phyloP scores from a whole-genome alignment of 2,888 invertebrate genomes.

The Trissonchulus sp. region DNA sequence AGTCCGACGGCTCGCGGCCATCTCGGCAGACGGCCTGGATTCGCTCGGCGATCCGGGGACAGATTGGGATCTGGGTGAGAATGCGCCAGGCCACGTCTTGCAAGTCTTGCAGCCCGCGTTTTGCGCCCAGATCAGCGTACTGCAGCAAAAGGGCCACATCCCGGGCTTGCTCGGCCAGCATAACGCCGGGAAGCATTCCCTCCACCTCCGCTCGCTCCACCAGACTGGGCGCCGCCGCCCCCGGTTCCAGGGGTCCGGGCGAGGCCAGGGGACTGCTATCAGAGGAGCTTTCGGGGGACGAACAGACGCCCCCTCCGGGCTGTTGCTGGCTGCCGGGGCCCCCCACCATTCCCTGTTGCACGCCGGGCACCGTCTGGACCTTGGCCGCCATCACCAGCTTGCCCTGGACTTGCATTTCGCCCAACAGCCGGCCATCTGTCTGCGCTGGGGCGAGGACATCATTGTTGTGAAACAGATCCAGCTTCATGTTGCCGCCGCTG shows the following conservation, averaged over 20 bases:
- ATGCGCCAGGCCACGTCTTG: conserved; percentile 75
- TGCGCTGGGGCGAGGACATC: not conserved
- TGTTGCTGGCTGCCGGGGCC: not conserved
- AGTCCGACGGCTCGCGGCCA: conserved; percentile 18
- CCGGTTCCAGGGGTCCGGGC: not conserved
- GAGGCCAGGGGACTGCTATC: not conserved
- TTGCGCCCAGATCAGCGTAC: conserved; percentile 78
- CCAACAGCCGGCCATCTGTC: not conserved
- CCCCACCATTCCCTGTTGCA: not conserved
- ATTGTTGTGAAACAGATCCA: conserved; percentile 25
- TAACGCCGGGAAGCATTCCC: not conserved
- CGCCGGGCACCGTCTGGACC: not conserved
- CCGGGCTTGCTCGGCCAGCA: not conserved
- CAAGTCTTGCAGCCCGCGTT: conserved; percentile 69
- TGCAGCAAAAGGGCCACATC: conserved; percentile 59
- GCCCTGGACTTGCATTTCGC: not conserved
- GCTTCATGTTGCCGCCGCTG: not conserved
- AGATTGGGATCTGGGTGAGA: conserved; percentile 73
- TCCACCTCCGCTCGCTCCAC: not conserved
- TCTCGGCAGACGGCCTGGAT: not conserved
- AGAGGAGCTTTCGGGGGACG: not conserved
- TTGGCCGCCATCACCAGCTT: not conserved
- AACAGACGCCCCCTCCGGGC: not conserved
- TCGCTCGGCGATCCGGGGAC: conserved; percentile 37
- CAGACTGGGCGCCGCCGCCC: no score